These are phyloP conservation scores for Hephaestus fuliginosus DNA, from an alignment of 2,797 vertebrate genomes.

Conservation along the genomic window DNA sequence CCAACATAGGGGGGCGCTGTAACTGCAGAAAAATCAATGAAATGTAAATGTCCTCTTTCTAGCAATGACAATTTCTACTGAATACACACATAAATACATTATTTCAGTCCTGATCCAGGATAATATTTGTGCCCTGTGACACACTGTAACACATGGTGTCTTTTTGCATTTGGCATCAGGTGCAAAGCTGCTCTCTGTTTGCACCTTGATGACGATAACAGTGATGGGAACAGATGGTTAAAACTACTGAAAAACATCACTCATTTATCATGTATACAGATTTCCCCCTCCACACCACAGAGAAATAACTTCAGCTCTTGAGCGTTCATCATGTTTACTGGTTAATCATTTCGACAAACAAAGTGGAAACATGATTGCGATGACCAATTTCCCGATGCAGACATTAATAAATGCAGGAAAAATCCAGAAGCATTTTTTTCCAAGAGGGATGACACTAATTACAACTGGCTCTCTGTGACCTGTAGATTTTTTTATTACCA, in stretches of 20 bases:
- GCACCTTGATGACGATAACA: conserved; percentile 1
- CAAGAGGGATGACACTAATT: conserved; percentile 13
- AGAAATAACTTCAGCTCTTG: not conserved
- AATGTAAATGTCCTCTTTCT: too few species aligned
- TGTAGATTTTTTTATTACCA: conserved; percentile 9
- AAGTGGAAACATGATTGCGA: not conserved
- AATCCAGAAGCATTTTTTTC: not conserved
- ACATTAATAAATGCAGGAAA: not conserved
- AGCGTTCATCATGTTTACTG: conserved; percentile 17
- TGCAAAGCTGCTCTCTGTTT: conserved; percentile 14
- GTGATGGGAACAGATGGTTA: conserved; percentile 40
- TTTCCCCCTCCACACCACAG: not conserved
- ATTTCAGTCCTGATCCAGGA: not conserved
- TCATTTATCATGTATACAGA: not conserved
- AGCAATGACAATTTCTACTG: not conserved
- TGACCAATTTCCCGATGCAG: not conserved
- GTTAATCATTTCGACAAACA: conserved; percentile 15
- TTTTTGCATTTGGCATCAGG: conserved; percentile 31
- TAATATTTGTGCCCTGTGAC: not conserved
- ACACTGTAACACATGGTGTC: not conserved
- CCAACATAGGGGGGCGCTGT: not conserved
- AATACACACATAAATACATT: not conserved
- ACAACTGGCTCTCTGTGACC: not conserved
- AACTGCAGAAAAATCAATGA: not conserved
- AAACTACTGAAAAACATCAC: conserved; percentile 19